Evolutionary conservation across 2,113 vertebrate genomes (phyloP).

Genomic region (Ptychochromis oligacanthus): DNA sequence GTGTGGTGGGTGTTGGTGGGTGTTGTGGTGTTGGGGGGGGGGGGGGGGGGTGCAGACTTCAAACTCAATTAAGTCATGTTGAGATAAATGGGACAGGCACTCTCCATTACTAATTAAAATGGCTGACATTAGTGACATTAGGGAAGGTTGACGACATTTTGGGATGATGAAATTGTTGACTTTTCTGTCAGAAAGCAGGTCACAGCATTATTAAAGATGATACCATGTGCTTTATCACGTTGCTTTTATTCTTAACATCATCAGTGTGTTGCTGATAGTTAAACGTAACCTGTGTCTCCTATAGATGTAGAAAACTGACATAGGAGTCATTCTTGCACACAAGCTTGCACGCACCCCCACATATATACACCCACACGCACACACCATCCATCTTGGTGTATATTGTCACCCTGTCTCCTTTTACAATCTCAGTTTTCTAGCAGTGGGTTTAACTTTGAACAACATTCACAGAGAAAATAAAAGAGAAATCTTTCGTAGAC

Average conservation of each 20-base stretch:
- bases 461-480: conserved; percentile 27
- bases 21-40: no score
- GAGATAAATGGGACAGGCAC: conserved; percentile 71
- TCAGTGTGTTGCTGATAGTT: neutral
- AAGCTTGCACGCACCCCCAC: neutral
- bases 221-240: conserved; percentile 55
- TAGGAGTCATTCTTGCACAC: neutral
- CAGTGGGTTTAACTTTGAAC: conserved; percentile 29
- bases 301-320: neutral
- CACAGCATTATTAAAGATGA: conserved; percentile 72
- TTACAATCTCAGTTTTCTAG: conserved; percentile 16
- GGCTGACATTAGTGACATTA: conserved; percentile 73
- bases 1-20: no score
- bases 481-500: conserved; percentile 10
- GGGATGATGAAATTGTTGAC: conserved; percentile 66
- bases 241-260: neutral
- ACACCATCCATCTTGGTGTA: conserved; percentile 1
- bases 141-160: conserved; percentile 62
- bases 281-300: neutral
- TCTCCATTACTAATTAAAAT: conserved; percentile 76
- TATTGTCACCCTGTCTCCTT: neutral
- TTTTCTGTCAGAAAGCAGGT: conserved; percentile 72
- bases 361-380: neutral
- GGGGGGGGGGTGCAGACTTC: conserved; percentile 53
- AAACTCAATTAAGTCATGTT: conserved; percentile 59